These are phyloP conservation scores for Chunga burmeisteri DNA, from an alignment of 2,113 vertebrate genomes.

Conservation along the genomic window DNA sequence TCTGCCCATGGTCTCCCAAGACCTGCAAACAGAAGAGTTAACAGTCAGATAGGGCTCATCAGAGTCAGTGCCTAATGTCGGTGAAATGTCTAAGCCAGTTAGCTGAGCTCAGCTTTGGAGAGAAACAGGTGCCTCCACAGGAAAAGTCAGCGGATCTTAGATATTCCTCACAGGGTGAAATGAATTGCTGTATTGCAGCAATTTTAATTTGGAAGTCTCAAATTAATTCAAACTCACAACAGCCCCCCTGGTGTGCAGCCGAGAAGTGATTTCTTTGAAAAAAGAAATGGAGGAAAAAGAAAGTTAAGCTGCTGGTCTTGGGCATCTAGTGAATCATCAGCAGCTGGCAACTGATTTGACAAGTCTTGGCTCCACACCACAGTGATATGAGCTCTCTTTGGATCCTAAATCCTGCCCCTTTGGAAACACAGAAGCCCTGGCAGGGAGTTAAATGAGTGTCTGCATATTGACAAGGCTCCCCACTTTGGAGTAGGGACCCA, in stretches of 20 bases:
- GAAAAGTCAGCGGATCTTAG: slow-evolving; percentile 55
- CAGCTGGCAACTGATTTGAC: not conserved
- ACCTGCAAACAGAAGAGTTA: slow-evolving; percentile 16
- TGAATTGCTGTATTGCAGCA: slow-evolving; percentile 60
- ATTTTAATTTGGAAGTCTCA: slow-evolving; percentile 62
- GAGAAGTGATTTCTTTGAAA: slow-evolving; percentile 31
- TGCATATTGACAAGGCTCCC: not conserved
- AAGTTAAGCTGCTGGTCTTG: slow-evolving; percentile 31
- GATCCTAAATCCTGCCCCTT: not conserved
- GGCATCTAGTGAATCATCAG: not conserved
- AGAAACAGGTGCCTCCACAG: slow-evolving; percentile 49
- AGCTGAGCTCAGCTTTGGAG: not conserved
- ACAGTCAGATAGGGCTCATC: not conserved
- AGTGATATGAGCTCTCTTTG: not conserved
- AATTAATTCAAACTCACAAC: slow-evolving; percentile 64
- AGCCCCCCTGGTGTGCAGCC: slow-evolving; percentile 17
- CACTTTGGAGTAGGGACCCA: not conserved
- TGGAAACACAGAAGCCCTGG: not conserved
- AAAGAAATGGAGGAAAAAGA: slow-evolving; percentile 32
- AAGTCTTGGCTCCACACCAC: not conserved
- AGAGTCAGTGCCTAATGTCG: not conserved
- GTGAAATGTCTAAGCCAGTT: not conserved
- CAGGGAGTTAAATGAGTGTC: not conserved
- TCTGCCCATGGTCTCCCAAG: not conserved
- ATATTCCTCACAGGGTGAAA: slow-evolving; percentile 51